A percentile compares a stretch with the other conserved stretches of the same genome.
These are phyloP conservation scores for Myiagra hebetior DNA, from an alignment of 2,113 vertebrate genomes.

Conservation along the genomic window DNA sequence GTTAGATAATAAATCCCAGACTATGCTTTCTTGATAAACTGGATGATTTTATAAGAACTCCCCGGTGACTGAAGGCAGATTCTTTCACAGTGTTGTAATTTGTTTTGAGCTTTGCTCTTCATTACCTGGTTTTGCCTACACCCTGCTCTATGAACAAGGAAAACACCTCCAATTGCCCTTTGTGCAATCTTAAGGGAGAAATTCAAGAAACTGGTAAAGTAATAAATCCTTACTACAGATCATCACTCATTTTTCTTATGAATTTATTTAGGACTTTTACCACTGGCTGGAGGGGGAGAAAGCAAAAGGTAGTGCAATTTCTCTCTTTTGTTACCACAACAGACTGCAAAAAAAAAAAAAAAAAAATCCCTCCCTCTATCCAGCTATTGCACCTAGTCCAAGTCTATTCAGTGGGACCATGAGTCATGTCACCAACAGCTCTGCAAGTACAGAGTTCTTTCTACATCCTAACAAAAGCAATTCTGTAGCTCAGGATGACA, in stretches of 20 bases:
- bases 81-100: not conserved
- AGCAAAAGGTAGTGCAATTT: not conserved
- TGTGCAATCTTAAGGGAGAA: conserved; percentile 1
- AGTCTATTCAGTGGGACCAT: not conserved
- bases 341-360: not conserved
- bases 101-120: not conserved
- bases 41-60: not conserved
- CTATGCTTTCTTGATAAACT: not conserved
- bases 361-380: not conserved
- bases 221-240: conserved; percentile 42
- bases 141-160: not conserved
- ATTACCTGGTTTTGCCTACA: not conserved
- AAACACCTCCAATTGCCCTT: not conserved
- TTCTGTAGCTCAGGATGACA: conserved; percentile 22
- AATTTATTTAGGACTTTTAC: not conserved
- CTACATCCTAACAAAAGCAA: conserved; percentile 30
- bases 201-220: conserved; percentile 25
- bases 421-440: conserved; percentile 20
- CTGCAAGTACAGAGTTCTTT: conserved; percentile 21
- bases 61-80: not conserved
- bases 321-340: not conserved
- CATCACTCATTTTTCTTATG: conserved; percentile 20
- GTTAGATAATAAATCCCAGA: conserved; percentile 43
- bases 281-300: not conserved
- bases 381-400: not conserved